Percentiles rank a stretch among this genome's conserved stretches.
phyloP scores from a whole-genome alignment of 2,888 invertebrate species.

The Branchipolynoe longqiensis region DNA sequence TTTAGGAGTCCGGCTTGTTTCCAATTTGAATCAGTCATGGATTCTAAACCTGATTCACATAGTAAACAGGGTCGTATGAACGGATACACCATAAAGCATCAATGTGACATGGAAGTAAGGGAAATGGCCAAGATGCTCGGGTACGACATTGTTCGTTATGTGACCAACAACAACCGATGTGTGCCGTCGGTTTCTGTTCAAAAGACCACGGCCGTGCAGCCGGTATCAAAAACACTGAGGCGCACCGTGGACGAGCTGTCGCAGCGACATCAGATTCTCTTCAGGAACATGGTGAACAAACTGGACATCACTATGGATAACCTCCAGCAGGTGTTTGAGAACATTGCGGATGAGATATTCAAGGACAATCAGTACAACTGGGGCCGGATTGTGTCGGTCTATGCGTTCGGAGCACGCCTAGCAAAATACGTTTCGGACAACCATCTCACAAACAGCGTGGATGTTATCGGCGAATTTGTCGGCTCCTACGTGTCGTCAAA shows the following conservation, averaged over 20 bases:
- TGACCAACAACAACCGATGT: conserved; percentile 44
- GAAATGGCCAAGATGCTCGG: conserved; percentile 15
- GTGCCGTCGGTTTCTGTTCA: background rate
- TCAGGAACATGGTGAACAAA: conserved; percentile 78
- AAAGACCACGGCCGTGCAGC: conserved; percentile 71
- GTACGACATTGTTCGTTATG: conserved; percentile 57
- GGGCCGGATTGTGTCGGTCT: conserved; percentile 80
- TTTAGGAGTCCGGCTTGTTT: no score
- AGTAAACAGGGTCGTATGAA: background rate
- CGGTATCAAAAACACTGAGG: conserved; percentile 76
- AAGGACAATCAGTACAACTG: conserved; percentile 80
- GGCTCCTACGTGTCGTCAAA: conserved; percentile 79
- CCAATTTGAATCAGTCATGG: no score
- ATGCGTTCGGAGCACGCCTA: conserved; percentile 78
- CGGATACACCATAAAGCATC: background rate
- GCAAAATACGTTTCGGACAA: conserved; percentile 68
- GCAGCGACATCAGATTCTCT: conserved; percentile 76
- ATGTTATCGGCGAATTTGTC: conserved; percentile 69
- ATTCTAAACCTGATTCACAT: background rate
- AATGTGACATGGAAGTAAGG: background rate
- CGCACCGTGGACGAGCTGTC: conserved; percentile 78
- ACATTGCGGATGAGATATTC: conserved; percentile 79
- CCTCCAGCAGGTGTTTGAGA: conserved; percentile 70
- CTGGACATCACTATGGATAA: conserved; percentile 72
- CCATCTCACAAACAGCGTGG: background rate